Base-by-base conservation (phyloP, 2,888 invertebrate genomes). In the Eretmocerus hayati region DNA sequence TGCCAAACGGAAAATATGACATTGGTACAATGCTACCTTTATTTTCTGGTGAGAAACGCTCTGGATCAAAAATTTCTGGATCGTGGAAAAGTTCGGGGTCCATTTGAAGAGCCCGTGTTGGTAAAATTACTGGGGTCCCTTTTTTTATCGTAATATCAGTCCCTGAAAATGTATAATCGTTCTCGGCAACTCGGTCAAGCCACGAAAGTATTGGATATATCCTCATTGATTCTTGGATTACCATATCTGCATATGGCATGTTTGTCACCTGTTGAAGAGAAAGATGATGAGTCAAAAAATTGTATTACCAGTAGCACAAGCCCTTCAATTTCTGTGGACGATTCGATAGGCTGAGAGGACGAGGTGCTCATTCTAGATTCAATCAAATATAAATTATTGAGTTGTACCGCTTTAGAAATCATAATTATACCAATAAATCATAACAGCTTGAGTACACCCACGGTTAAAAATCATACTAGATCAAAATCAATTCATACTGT, bases 1-100 rank as follows among this genome's bases (percentile, higher is more conserved):
- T 66, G 2, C 71, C 69, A 31, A 71, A 71, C 0, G 71, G 69
- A 35, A 70, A 53, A 46, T 62, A 70, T 4, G 56, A 56, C 38
- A 51, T 65, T 8, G 60, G 26, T 15, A 56, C 59, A 13, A 63
- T 58, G 1, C 54, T 53, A 2, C 52, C 58, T 48, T 68, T 70
- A 6, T 65, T 66, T 36, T 69, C 67, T 0, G 62, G 62, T 5
- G 52, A 62, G 55, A 74, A 74, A 40, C 72, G 57, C 23, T 72
- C 70, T 0, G 74, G 75, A 55, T 74, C 66, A 52, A 67, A 75
- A 46, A 59, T 61, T 2, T 67, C 55, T 0, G 74, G 74, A 42
- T 74, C 60, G 1, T 70, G 66, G 45, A 61, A 75, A 46, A 67
- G 67, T 31, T 66, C 49, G 1, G 66, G 62, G 54, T 74, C 72